These are phyloP conservation scores for Pterostichus niger DNA, from an alignment of 2,888 invertebrate species.

Conservation along the genomic window DNA sequence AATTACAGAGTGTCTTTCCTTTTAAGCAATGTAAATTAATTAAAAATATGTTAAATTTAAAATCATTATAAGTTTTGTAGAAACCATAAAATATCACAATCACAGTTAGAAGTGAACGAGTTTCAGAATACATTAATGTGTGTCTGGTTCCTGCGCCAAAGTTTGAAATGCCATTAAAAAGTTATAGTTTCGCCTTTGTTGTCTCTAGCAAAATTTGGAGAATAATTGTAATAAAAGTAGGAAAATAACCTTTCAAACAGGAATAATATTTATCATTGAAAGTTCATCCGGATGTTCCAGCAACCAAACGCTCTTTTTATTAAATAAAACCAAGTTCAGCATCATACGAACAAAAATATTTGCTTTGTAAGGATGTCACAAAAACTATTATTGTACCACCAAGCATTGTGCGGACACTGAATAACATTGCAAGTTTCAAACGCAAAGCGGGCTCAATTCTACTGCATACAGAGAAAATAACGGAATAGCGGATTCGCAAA, in stretches of 20 bases:
- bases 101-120: too few relatives aligned
- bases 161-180: not conserved
- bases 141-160: too few relatives aligned
- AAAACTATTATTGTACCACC: constrained; percentile 59
- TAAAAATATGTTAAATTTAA: too few relatives aligned
- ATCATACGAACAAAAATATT: constrained; percentile 64
- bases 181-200: not conserved
- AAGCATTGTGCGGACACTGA: constrained; percentile 62
- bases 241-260: constrained; percentile 42
- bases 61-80: too few relatives aligned
- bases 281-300: constrained; percentile 47
- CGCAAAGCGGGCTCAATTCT: constrained; percentile 49
- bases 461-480: constrained; percentile 32
- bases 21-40: too few relatives aligned
- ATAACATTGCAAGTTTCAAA: constrained; percentile 63
- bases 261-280: constrained; percentile 49
- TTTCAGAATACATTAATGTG: too few relatives aligned
- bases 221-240: not conserved
- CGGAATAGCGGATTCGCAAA: constrained; percentile 35
- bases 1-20: too few relatives aligned
- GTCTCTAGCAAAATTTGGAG: not conserved
- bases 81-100: too few relatives aligned
- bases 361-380: constrained; percentile 62
- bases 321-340: constrained; percentile 58
- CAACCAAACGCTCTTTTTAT: constrained; percentile 33